Conservation (phyloP, 2,888 invertebrate species). For the Drosophila helvetica region DNA sequence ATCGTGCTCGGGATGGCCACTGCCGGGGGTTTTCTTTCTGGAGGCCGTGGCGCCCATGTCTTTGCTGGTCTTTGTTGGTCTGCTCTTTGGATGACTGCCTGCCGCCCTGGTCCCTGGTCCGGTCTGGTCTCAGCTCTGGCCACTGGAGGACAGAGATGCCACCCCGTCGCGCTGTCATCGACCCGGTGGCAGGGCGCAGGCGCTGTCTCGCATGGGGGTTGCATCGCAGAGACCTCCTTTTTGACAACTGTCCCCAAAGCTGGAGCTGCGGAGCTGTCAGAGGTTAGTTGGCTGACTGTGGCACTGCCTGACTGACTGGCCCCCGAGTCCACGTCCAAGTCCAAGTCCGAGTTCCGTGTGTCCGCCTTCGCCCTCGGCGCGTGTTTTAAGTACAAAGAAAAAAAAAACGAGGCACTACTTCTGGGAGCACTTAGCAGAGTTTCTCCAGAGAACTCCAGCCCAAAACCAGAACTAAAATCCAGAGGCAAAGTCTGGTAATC, state of each 20-base stretch:
- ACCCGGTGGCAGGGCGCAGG: constrained; percentile 53
- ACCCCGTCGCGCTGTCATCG: constrained; percentile 30
- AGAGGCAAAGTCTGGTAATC: neutral
- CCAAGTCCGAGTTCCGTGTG: constrained; percentile 2
- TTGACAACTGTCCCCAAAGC: constrained; percentile 14
- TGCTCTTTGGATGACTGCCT: neutral
- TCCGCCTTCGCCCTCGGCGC: constrained; percentile 37
- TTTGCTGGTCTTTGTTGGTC: neutral
- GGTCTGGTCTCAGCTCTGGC: constrained; percentile 9
- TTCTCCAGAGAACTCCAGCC: neutral
- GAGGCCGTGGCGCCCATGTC: constrained; percentile 75
- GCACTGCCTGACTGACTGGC: constrained; percentile 32
- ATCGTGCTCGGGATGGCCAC: constrained; percentile 71
- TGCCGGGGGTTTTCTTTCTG: constrained; percentile 55
- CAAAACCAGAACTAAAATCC: neutral
- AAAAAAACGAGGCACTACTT: neutral
- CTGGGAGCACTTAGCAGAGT: no score
- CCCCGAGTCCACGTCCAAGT: constrained; percentile 16
- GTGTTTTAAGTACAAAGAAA: constrained; percentile 14
- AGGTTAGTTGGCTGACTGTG: constrained; percentile 43
- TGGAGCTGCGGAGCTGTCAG: constrained; percentile 16
- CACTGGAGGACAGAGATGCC: constrained; percentile 19
- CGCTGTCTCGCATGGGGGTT: constrained; percentile 23
- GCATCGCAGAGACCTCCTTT: neutral
- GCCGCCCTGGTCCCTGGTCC: neutral